A percentile compares a stretch with the other conserved stretches of the same genome.
Evolutionary conservation across 2,888 invertebrate species (phyloP).

Genomic region (Drosophila recens): DNA sequence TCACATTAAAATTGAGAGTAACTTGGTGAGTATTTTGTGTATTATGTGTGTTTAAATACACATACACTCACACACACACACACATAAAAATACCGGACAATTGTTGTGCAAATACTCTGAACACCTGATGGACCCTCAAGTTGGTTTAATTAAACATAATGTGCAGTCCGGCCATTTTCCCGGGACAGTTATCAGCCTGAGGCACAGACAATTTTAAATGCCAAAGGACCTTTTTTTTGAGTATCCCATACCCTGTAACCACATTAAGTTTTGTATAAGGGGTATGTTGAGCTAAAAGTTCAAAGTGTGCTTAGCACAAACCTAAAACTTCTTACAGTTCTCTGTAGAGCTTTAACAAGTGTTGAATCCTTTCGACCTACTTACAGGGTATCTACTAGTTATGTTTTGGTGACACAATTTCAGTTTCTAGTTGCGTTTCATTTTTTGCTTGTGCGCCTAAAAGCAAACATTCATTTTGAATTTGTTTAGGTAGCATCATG

Average conservation of each 20-base stretch:
- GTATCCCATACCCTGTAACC: conserved; percentile 30
- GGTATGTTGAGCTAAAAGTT: not conserved
- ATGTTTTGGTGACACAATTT: too few relatives aligned
- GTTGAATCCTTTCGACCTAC: not conserved
- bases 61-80: conserved; percentile 15
- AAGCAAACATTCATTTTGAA: conserved; percentile 66
- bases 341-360: not conserved
- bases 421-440: conserved; percentile 4
- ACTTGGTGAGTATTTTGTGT: conserved; percentile 33
- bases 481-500: conserved; percentile 61
- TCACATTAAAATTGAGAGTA: conserved; percentile 75
- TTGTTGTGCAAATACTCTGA: conserved; percentile 43
- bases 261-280: not conserved
- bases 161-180: conserved; percentile 48
- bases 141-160: conserved; percentile 72
- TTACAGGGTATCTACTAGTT: conserved; percentile 14
- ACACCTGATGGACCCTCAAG: conserved; percentile 61
- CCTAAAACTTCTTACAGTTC: not conserved
- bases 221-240: conserved; percentile 38
- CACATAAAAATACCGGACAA: conserved; percentile 32
- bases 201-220: conserved; percentile 40
- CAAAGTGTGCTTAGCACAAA: not conserved
- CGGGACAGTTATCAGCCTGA: conserved; percentile 47
- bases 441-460: conserved; percentile 24
- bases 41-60: conserved; percentile 21